These are phyloP conservation scores for Keiferia lycopersicella DNA, from an alignment of 2,888 invertebrate genomes.

Conservation along the genomic window DNA sequence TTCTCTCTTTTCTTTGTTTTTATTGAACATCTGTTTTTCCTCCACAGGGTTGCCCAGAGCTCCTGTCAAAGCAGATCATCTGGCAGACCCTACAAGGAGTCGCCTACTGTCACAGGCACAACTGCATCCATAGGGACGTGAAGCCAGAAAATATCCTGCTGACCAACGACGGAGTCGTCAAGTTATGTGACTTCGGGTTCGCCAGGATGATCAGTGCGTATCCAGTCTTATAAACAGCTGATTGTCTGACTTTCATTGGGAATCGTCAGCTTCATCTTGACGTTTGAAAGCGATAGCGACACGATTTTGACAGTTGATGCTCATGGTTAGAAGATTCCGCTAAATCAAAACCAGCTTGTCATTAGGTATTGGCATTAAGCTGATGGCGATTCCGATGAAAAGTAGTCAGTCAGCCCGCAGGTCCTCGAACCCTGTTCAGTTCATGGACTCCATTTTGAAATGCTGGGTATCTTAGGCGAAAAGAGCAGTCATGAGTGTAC, in stretches of 20 bases:
- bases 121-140: slow-evolving; percentile 97
- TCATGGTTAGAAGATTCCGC: no score
- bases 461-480: no score
- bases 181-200: slow-evolving; percentile 99
- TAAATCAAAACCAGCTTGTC: no score
- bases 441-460: no score
- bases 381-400: no score
- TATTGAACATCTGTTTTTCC: not conserved
- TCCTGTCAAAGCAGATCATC: slow-evolving; percentile 93
- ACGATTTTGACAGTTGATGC: no score
- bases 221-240: not conserved
- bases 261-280: no score
- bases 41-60: slow-evolving; percentile 91
- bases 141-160: slow-evolving; percentile 99
- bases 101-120: slow-evolving; percentile 97
- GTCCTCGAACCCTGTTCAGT: no score
- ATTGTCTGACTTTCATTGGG: not conserved
- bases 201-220: slow-evolving; percentile 94
- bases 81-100: slow-evolving; percentile 98
- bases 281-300: no score
- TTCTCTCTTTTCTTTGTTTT: not conserved
- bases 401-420: no score
- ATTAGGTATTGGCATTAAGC: no score
- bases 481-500: no score
- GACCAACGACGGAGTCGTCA: slow-evolving; percentile 95